Evolutionary conservation across 2,888 invertebrate genomes (phyloP), one percentile per base, ranked within the genome.

Genomic region (Saturnia japonica): DNA sequence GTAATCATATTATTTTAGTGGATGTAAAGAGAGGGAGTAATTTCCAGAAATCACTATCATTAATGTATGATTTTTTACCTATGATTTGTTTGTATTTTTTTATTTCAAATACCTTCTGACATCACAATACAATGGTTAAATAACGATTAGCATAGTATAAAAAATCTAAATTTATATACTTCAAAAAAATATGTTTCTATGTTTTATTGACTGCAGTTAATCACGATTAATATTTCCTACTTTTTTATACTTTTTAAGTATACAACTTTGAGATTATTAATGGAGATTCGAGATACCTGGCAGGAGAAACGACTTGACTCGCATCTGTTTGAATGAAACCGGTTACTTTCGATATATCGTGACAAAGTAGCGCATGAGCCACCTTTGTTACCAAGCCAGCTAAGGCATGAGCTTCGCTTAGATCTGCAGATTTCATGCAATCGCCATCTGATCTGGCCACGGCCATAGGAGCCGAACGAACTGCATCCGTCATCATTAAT

Each of bases 381-480:
- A 93, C 89, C 72, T 88, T 88, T 1, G 82, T 85, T n/a, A 93
- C 92, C 16, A 93, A 80, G 6, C 88, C 86, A 1, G 91, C 88
- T 19, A 93, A 60, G 0, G 94, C 94, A 57, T 93, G 93, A 1
- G 94, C 93, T 73, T 94, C 93, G 71, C 94, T 93, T 22, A 93
- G 81, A 16, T 91, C 90, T 0, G 88, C 90, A 1, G 86, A 83
- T 72, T 79, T 84, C 16, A 78, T 70, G 73, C 88, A 90, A 19
- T 71, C 68, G 7, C 86, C 86, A 7, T 89, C 89, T 22, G 73
- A 74, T 68, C 87, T 82, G 3, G 87, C 73, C 2, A 91, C 85
- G 0, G 88, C 85, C 3, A 67, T 22, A 0, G 89, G 81, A 1
- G 91, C 86, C 2, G 75, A 67, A 14, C 93, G 86, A 0, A 93